A percentile compares a stretch with the other conserved stretches of the same genome.
These are phyloP conservation scores for Triplophysa tibetana DNA, from an alignment of 2,113 vertebrate genomes.

Conservation along the genomic window DNA sequence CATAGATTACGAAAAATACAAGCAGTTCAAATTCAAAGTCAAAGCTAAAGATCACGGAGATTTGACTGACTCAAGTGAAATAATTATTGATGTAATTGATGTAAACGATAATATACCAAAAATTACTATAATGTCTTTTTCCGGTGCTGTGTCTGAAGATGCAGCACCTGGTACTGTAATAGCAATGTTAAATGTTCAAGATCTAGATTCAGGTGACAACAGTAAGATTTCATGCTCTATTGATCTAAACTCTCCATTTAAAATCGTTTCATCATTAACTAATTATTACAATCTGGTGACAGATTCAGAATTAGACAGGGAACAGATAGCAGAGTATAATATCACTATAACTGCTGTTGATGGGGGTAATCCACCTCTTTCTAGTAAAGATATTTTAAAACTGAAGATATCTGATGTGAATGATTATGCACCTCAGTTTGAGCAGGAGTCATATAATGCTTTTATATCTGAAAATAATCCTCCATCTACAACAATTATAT, in stretches of 20 bases:
- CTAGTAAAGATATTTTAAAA: slow-evolving; percentile 63
- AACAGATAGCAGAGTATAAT: slow-evolving; percentile 80
- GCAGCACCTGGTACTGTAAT: slow-evolving; percentile 65
- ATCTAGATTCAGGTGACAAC: slow-evolving; percentile 72
- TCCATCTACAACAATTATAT: slow-evolving; percentile 63
- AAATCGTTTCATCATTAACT: slow-evolving; percentile 65
- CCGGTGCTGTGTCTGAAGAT: slow-evolving; percentile 70
- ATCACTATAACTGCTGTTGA: slow-evolving; percentile 74
- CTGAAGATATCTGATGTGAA: slow-evolving; percentile 74
- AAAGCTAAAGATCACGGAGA: slow-evolving; percentile 80
- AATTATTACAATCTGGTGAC: slow-evolving; percentile 76
- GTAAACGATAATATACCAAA: slow-evolving; percentile 73
- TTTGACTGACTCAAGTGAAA: slow-evolving; percentile 70
- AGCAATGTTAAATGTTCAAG: slow-evolving; percentile 77
- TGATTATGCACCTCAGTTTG: slow-evolving; percentile 71
- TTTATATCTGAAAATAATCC: slow-evolving; percentile 70
- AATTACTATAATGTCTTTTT: slow-evolving; percentile 72
- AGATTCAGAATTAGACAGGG: slow-evolving; percentile 78
- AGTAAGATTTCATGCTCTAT: slow-evolving; percentile 69
- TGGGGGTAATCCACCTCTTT: slow-evolving; percentile 65
- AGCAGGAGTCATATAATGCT: slow-evolving; percentile 51
- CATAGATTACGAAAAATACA: slow-evolving; percentile 79
- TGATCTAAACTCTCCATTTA: slow-evolving; percentile 67
- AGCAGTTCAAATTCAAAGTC: slow-evolving; percentile 70
- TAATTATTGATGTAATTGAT: slow-evolving; percentile 77